Base-by-base conservation (phyloP, 2,797 vertebrate species). In the Ctenochaetus hawaiiensis region DNA sequence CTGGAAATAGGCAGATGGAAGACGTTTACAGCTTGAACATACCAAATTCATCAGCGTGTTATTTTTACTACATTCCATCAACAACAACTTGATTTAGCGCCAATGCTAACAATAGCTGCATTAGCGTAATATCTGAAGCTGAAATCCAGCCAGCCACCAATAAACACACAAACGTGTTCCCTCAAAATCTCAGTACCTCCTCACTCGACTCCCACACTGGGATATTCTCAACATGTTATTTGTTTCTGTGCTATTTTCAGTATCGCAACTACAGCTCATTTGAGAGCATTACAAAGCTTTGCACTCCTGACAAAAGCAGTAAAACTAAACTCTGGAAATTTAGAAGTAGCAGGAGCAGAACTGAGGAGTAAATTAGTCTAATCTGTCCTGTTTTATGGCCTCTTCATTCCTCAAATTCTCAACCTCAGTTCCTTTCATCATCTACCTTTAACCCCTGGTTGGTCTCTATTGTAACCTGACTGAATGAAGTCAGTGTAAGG, bases 1-100 rank as follows among this genome's bases (percentile, higher is more conserved):
- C n/a, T 82, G 83, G 86, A 90, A 88, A 88, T 53, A 61, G 78
- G 81, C 92, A 92, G 83, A 91, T 87, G 87, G 91, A 90, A 84
- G 69, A 80, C 37, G 79, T 92, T 94, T 92, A 80, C 79, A 72
- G 66, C 72, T 85, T 54, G 68, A 80, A 88, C 83, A 83, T 62
- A 82, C 74, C 73, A 71, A 83, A 91, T 77, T 84, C 87, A 88
- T 89, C 83, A 75, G 80, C 13, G 5, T 77, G 73, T 78, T 88
- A 81, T 87, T 82, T 90, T 87, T 85, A 86, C 78, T 67, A 74
- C 83, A 71, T 77, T 84, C 79, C 75, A 76, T 89, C 84, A 92
- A 86, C 88, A 93, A 82, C 71, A 83, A 72, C 70, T 87, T 87
- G 87, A 86, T 83, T 84, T 65, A 58, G 65, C 17, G 75, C 86